These are phyloP conservation scores for Lateolabrax maculatus DNA, from an alignment of 2,797 vertebrate genomes.

Conservation along the genomic window DNA sequence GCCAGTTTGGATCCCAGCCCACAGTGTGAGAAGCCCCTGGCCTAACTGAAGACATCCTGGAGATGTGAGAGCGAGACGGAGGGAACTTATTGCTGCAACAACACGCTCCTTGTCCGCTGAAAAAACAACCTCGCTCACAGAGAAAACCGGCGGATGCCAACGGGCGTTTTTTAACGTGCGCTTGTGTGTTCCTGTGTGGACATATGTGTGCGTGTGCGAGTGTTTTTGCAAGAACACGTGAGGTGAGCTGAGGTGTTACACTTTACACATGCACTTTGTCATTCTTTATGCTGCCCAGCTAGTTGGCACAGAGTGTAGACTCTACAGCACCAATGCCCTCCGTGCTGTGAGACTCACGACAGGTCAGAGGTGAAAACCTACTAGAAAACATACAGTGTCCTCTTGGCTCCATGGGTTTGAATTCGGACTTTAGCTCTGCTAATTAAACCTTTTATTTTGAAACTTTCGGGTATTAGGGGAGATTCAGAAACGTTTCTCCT, in stretches of 20 bases:
- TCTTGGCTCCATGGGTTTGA: not conserved
- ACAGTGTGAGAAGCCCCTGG: conserved; percentile 24
- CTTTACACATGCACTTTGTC: not conserved
- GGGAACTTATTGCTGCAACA: conserved; percentile 45
- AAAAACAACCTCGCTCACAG: conserved; percentile 31
- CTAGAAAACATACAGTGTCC: not conserved
- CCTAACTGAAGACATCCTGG: conserved; percentile 63
- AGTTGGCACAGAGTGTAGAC: conserved; percentile 16
- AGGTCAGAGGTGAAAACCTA: conserved; percentile 11
- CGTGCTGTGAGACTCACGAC: not conserved
- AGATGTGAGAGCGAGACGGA: conserved; percentile 43
- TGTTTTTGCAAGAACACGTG: conserved; percentile 10
- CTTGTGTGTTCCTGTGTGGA: conserved; percentile 32
- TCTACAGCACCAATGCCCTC: not conserved
- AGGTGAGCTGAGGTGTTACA: too few species aligned
- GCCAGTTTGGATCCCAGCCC: not conserved
- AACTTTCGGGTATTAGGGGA: not conserved
- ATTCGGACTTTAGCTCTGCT: not conserved
- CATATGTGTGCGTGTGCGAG: conserved; percentile 2
- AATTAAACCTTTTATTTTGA: not conserved
- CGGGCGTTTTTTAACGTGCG: conserved; percentile 4
- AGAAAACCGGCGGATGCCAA: conserved; percentile 49
- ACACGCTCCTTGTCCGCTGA: conserved; percentile 56
- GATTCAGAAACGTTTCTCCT: too few species aligned
- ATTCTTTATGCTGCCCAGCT: conserved; percentile 26